These are phyloP conservation scores for Scaptodrosophila latifasciaeformis DNA, from an alignment of 2,888 invertebrate genomes.

Conservation along the genomic window DNA sequence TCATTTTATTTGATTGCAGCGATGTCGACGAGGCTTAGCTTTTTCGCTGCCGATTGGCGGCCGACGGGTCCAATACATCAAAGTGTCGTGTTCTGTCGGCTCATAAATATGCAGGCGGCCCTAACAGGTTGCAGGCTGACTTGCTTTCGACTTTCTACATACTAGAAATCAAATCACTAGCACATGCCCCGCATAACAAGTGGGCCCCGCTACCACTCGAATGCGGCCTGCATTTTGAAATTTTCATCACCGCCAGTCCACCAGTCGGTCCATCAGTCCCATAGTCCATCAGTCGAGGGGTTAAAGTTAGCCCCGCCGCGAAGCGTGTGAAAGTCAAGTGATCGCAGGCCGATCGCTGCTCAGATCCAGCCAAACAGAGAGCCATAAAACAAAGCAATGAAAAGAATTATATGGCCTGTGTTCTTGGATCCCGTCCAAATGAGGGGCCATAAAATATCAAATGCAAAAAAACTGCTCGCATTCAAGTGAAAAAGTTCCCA, in stretches of 20 bases:
- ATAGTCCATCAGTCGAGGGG: slow-evolving; percentile 8
- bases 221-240: slow-evolving; percentile 30
- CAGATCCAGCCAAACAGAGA: no score
- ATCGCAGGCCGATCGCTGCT: no score
- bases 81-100: slow-evolving; percentile 57
- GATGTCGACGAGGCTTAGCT: slow-evolving; percentile 28
- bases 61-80: slow-evolving; percentile 46
- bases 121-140: slow-evolving; percentile 23
- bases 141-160: slow-evolving; percentile 33
- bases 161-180: slow-evolving; percentile 35
- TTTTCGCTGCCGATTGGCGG: not conserved
- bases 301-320: slow-evolving; percentile 8
- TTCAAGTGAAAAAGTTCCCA: no score
- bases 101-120: slow-evolving; percentile 52
- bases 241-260: no score
- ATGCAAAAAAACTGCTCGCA: no score
- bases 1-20: no score
- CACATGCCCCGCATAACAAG: slow-evolving; percentile 49
- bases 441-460: no score
- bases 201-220: slow-evolving; percentile 30
- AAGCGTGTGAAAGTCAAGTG: slow-evolving; percentile 47
- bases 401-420: no score
- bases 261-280: slow-evolving; percentile 1
- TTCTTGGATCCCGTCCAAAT: no score
- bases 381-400: no score